A percentile compares a stretch with the other conserved stretches of the same genome.
Conservation (phyloP, 2,888 invertebrate genomes). For the Allacma fusca region DNA sequence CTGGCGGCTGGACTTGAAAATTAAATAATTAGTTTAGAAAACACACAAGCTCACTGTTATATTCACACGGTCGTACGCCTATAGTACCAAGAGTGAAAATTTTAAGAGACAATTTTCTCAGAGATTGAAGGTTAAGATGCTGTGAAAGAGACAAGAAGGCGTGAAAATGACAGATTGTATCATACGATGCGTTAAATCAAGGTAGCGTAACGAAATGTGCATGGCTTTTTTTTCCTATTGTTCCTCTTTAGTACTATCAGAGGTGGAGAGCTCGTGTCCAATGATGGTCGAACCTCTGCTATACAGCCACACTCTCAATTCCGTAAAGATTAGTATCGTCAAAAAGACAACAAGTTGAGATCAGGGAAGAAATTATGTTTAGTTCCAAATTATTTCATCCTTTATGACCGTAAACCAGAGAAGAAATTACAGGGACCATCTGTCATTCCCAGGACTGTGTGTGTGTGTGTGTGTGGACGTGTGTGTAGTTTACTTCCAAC, state of each 20-base stretch:
- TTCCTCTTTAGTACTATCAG: neutral
- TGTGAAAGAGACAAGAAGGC: conserved; percentile 34
- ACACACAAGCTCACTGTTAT: too few species aligned
- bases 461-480: neutral
- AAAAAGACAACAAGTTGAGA: neutral
- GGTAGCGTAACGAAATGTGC: conserved; percentile 26
- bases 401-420: neutral
- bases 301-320: neutral
- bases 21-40: too few species aligned
- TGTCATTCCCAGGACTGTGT: neutral
- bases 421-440: neutral
- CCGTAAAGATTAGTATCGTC: neutral
- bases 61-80: too few species aligned
- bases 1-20: too few species aligned
- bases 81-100: neutral
- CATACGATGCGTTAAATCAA: conserved; percentile 31
- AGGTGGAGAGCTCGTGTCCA: conserved; percentile 26
- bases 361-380: neutral
- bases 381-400: conserved; percentile 11
- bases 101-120: conserved; percentile 17
- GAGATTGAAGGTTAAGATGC: conserved; percentile 28
- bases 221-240: neutral
- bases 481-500: neutral
- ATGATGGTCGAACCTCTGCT: neutral
- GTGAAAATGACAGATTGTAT: conserved; percentile 41